phyloP scores from a whole-genome alignment of 1,140 invertebrate species.

The Bombus consobrinus region DNA sequence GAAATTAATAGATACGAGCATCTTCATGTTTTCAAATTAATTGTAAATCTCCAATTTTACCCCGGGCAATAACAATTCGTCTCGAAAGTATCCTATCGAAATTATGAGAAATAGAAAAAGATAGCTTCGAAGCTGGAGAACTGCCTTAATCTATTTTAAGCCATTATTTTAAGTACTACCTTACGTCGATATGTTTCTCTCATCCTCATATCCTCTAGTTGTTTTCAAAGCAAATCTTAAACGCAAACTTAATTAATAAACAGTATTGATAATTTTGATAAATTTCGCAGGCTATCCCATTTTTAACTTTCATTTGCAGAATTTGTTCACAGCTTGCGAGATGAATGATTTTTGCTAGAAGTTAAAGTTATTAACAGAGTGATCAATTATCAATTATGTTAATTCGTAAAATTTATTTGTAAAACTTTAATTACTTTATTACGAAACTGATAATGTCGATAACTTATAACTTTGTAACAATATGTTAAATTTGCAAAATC shows the following conservation, averaged over 20 bases:
- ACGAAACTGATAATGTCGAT: background rate
- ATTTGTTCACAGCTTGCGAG: background rate
- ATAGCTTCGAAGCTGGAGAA: background rate
- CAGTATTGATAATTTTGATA: background rate
- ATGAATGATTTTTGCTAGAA: too few species aligned
- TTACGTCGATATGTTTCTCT: background rate
- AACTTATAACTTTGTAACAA: background rate
- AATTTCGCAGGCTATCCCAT: background rate
- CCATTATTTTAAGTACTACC: slow-evolving; percentile 3
- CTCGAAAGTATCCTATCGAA: background rate
- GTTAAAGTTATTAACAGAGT: too few species aligned
- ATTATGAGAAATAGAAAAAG: background rate
- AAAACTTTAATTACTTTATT: background rate
- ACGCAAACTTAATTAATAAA: background rate
- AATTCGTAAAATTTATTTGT: background rate
- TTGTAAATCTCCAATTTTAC: background rate
- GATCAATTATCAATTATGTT: too few species aligned
- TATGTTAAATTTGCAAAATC: background rate
- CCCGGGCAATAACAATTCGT: background rate
- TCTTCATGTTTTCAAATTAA: background rate
- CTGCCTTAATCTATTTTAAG: background rate
- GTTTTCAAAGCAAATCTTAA: background rate
- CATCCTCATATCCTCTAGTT: background rate
- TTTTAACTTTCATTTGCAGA: background rate
- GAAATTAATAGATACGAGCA: background rate